phyloP scores from a whole-genome alignment of 2,113 vertebrate species.

The Lagopus leucura region DNA sequence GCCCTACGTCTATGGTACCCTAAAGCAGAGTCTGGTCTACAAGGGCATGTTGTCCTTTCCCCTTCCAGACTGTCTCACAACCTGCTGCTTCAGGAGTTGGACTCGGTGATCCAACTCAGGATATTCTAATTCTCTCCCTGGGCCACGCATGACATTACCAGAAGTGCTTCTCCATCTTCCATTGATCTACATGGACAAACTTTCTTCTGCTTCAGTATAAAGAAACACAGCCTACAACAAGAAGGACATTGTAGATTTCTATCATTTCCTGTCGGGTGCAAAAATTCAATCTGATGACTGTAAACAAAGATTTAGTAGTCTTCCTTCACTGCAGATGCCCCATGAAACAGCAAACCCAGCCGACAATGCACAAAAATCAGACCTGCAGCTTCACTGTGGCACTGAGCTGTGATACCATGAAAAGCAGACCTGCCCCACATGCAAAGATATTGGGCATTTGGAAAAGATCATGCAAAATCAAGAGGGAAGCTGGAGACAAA shows the following conservation, averaged over 20 bases:
- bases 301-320: neutral
- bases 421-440: neutral
- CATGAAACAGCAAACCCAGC: neutral
- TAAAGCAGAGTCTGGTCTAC: neutral
- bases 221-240: neutral
- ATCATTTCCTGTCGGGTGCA: neutral
- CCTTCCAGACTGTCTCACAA: neutral
- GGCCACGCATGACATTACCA: fast-evolving
- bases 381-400: neutral
- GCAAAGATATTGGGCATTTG: neutral
- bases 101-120: too few species aligned
- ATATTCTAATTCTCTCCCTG: neutral
- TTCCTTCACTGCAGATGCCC: neutral
- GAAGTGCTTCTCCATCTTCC: neutral
- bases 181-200: neutral
- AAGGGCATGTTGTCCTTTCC: neutral
- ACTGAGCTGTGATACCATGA: neutral
- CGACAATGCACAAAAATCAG: neutral
- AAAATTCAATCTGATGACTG: neutral
- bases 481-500: neutral
- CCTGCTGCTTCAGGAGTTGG: neutral
- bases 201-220: neutral
- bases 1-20: neutral
- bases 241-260: neutral
- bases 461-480: neutral